These are phyloP conservation scores for Ageneiosus marmoratus DNA, from an alignment of 2,113 vertebrate genomes.

Conservation along the genomic window DNA sequence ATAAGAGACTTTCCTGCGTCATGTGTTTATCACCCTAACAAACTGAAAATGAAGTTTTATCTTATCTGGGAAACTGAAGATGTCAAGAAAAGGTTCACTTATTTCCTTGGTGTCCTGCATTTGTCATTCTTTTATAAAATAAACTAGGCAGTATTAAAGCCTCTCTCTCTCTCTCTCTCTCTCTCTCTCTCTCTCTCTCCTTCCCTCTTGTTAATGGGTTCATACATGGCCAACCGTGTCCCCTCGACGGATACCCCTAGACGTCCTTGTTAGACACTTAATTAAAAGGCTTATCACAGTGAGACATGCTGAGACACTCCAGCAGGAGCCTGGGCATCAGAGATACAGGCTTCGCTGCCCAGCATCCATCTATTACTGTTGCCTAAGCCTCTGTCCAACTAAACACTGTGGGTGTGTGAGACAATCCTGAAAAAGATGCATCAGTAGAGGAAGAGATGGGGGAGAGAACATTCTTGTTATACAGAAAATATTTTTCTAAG, in stretches of 20 bases:
- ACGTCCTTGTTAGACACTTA: constrained; percentile 62
- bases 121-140: constrained; percentile 4
- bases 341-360: constrained; percentile 53
- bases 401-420: constrained; percentile 41
- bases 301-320: constrained; percentile 60
- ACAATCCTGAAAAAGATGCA: constrained; percentile 19
- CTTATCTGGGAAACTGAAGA: constrained; percentile 11
- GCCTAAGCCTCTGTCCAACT: constrained; percentile 47
- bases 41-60: constrained; percentile 54
- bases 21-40: constrained; percentile 64
- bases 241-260: constrained; percentile 43
- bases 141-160: constrained; percentile 7
- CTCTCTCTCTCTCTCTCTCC: constrained; percentile 25
- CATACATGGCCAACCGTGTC: constrained; percentile 52
- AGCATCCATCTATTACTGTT: constrained; percentile 50
- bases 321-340: constrained; percentile 58
- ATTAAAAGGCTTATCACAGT: constrained; percentile 65
- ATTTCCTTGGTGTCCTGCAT: constrained; percentile 4
- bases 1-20: constrained; percentile 63
- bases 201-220: constrained; percentile 46
- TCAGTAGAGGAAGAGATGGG: not conserved
- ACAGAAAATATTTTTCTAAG: constrained; percentile 24
- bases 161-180: not conserved
- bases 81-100: constrained; percentile 4
- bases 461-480: not conserved